Evolutionary conservation across 2,797 vertebrate species (phyloP).

Genomic region (Nyctalus aviator): DNA sequence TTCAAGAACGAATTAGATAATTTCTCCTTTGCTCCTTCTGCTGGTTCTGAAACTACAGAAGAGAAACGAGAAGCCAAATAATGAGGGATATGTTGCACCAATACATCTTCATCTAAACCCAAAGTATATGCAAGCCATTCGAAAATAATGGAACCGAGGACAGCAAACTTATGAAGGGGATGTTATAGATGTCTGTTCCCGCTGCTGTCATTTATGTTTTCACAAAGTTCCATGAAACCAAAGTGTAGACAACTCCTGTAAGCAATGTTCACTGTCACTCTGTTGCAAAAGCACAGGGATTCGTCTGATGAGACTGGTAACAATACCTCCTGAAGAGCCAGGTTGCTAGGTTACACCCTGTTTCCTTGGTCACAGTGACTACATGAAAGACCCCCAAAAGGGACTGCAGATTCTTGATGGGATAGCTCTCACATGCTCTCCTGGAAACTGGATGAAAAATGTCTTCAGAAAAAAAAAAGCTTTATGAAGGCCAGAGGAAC

Average conservation of each 20-base stretch:
- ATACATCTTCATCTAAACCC: background rate
- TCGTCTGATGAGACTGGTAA: constrained; percentile 84
- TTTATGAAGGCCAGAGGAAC: constrained; percentile 78
- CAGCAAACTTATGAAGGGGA: background rate
- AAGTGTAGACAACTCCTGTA: constrained; percentile 40
- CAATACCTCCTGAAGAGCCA: constrained; percentile 81
- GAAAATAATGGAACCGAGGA: background rate
- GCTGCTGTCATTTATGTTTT: constrained; percentile 57
- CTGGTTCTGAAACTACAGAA: constrained; percentile 34
- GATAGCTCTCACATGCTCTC: constrained; percentile 35
- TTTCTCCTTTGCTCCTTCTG: background rate
- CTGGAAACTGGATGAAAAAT: constrained; percentile 79
- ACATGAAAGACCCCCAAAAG: constrained; percentile 76
- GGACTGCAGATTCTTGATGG: constrained; percentile 61
- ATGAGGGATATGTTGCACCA: background rate
- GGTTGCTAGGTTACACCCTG: constrained; percentile 85
- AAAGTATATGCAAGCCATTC: background rate
- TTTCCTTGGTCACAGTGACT: constrained; percentile 84
- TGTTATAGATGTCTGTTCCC: background rate
- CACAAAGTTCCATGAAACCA: constrained; percentile 57
- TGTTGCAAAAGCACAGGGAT: constrained; percentile 69
- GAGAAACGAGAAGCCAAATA: constrained; percentile 48
- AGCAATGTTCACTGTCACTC: constrained; percentile 39
- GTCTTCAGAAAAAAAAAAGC: constrained; percentile 77
- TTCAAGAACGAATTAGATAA: constrained; percentile 9